Evolutionary conservation across 2,113 vertebrate genomes (phyloP), one percentile per base, ranked within the genome.

Genomic region (Castor canadensis): DNA sequence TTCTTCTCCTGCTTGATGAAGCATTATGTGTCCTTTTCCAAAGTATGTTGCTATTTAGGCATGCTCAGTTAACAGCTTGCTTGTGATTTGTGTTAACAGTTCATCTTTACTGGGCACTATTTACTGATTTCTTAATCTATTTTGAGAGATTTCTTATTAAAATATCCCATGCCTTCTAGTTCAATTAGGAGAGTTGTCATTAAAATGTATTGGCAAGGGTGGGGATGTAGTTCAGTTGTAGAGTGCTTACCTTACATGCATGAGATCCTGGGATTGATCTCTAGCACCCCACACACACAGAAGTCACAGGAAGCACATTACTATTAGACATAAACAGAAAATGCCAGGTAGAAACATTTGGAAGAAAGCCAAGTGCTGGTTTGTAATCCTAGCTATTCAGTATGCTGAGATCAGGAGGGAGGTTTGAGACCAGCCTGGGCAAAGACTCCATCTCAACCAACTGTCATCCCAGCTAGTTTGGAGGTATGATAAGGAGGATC

Each of bases 21-120:
- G 58, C 93, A 75, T 95, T 93, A 67, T 75, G 66, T 95, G 10
- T 77, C 0, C 45, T 89, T 96, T 93, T 73, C 62, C 35, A 82
- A 71, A 40, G 47, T 76, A 13, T 79, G 43, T 89, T 71, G 67
- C 32, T 81, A 43, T 94, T 92, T 77, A 97, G 95, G 94, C 97
- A 94, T 97, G 97, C 97, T 98, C 96, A 98, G 95, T 97, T 98
- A 98, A 98, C 96, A 91, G 94, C 91, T 96, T 90, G 52, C 32
- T 79, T 92, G 82, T 3, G 81, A n/a, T 93, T 95, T 95, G 72
- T 93, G 89, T 84, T 90, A 32, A n/a, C 40, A 87, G 1, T 76
- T 92, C 64, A 95, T 97, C 92, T 95, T 60, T 62, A 7, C 43
- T 85, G 66, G 3, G 60, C 16, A 19, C 66, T 72, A 0, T 86